phyloP scores from a whole-genome alignment of 2,797 vertebrate genomes.

The Thunnus albacares region DNA sequence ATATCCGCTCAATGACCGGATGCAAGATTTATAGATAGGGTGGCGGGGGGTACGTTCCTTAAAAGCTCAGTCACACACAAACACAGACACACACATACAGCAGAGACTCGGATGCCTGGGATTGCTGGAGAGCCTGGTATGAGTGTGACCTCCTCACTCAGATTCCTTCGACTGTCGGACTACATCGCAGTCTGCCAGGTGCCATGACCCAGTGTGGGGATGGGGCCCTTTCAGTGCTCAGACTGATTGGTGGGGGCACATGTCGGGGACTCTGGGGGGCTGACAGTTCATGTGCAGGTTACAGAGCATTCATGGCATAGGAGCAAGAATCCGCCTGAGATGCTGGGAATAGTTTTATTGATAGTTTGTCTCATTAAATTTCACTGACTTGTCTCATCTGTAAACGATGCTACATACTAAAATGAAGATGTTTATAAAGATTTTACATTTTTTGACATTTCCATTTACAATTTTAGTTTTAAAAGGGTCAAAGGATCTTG shows the following conservation, averaged over 20 bases:
- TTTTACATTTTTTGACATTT: not conserved
- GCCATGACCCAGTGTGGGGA: constrained; percentile 43
- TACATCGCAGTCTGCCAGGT: constrained; percentile 55
- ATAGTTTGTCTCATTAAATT: constrained; percentile 21
- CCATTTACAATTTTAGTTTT: not conserved
- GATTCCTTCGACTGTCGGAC: constrained; percentile 66
- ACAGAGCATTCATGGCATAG: constrained; percentile 23
- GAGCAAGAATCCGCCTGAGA: constrained; percentile 12
- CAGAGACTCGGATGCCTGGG: constrained; percentile 56
- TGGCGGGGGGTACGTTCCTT: constrained; percentile 20
- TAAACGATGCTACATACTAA: not conserved
- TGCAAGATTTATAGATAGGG: not conserved
- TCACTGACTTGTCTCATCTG: not conserved
- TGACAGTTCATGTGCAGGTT: constrained; percentile 57
- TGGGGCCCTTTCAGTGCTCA: constrained; percentile 6
- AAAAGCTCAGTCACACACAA: constrained; percentile 37
- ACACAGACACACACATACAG: constrained; percentile 21
- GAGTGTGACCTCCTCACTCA: constrained; percentile 53
- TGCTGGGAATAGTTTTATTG: constrained; percentile 9
- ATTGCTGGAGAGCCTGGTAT: constrained; percentile 72
- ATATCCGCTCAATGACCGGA: constrained; percentile 14
- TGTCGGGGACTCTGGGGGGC: constrained; percentile 17
- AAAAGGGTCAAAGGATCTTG: constrained; percentile 7
- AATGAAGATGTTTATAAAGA: not conserved
- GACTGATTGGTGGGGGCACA: constrained; percentile 14